Percentiles rank a stretch among this genome's conserved stretches.
phyloP scores from a whole-genome alignment of 2,888 invertebrate genomes.

The Galeopsomyia nigrocyanea region DNA sequence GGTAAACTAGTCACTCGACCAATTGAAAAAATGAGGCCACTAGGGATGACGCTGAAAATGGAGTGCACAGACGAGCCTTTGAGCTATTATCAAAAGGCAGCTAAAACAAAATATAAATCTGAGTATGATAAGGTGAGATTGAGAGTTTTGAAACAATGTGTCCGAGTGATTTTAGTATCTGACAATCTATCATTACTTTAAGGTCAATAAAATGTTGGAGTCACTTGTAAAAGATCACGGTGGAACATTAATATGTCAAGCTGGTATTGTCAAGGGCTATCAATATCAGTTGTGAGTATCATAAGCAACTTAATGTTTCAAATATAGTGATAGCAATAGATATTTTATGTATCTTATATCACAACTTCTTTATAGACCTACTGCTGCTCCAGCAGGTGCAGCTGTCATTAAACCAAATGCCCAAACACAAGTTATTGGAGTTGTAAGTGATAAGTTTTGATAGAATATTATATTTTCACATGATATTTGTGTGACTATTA shows the following conservation, averaged over 20 bases:
- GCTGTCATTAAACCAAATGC: slow-evolving; percentile 53
- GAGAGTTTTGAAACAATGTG: background rate
- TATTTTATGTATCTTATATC: slow-evolving; percentile 3
- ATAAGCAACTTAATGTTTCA: background rate
- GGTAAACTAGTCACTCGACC: slow-evolving; percentile 55
- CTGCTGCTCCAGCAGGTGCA: slow-evolving; percentile 50
- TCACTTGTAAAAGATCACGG: slow-evolving; percentile 63
- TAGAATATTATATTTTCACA: background rate
- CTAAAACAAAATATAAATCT: slow-evolving; percentile 60
- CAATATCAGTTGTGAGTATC: slow-evolving; percentile 63
- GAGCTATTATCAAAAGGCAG: slow-evolving; percentile 65
- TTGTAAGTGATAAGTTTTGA: slow-evolving; percentile 53
- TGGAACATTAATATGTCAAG: slow-evolving; percentile 62
- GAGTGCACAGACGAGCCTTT: slow-evolving; percentile 70
- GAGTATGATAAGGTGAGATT: slow-evolving; percentile 61
- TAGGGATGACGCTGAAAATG: slow-evolving; percentile 65
- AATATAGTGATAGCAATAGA: background rate
- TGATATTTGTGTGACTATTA: background rate
- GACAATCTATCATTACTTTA: slow-evolving; percentile 11
- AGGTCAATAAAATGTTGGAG: slow-evolving; percentile 62
- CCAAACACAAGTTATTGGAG: slow-evolving; percentile 55
- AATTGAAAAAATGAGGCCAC: slow-evolving; percentile 55
- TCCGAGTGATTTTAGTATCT: background rate
- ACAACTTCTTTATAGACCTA: slow-evolving; percentile 48
- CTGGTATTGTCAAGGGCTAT: slow-evolving; percentile 61